Evolutionary conservation across 2,113 vertebrate species (phyloP).

Genomic region (Astur gentilis): DNA sequence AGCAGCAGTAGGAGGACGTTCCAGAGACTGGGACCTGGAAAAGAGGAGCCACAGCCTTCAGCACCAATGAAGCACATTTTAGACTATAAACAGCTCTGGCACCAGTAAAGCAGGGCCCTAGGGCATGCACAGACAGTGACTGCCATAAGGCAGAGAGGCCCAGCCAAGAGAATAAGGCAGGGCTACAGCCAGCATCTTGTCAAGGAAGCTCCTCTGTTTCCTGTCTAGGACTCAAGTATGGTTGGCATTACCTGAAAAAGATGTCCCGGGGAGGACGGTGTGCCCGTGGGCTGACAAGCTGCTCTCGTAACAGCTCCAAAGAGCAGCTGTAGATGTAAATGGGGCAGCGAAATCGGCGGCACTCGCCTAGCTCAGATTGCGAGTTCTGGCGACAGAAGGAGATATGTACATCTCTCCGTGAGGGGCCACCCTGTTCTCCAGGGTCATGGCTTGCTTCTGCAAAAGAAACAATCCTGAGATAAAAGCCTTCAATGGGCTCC

Average conservation of each 20-base stretch:
- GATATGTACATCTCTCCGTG: conserved; percentile 72
- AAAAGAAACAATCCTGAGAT: neutral
- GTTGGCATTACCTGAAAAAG: conserved; percentile 82
- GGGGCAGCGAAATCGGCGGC: conserved; percentile 82
- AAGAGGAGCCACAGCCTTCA: neutral
- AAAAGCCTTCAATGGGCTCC: neutral
- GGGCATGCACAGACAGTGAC: too few relatives aligned
- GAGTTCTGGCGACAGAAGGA: conserved; percentile 77
- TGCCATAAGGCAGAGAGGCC: neutral
- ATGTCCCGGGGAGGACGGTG: conserved; percentile 81
- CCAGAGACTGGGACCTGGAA: conserved; percentile 85
- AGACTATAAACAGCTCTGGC: neutral
- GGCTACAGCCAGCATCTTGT: neutral
- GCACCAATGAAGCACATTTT: neutral
- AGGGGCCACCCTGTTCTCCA: conserved; percentile 76
- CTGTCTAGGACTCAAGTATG: neutral
- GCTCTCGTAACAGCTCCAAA: conserved; percentile 86
- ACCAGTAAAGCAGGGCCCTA: neutral
- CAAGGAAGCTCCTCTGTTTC: neutral
- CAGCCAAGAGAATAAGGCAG: neutral
- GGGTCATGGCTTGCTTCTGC: conserved; percentile 54
- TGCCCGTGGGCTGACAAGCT: conserved; percentile 81
- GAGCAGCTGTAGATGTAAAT: conserved; percentile 94
- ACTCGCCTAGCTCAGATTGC: conserved; percentile 74
- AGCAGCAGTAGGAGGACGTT: conserved; percentile 79